These are phyloP conservation scores for Meandrusa payeni DNA, from an alignment of 2,888 invertebrate species.

Conservation along the genomic window DNA sequence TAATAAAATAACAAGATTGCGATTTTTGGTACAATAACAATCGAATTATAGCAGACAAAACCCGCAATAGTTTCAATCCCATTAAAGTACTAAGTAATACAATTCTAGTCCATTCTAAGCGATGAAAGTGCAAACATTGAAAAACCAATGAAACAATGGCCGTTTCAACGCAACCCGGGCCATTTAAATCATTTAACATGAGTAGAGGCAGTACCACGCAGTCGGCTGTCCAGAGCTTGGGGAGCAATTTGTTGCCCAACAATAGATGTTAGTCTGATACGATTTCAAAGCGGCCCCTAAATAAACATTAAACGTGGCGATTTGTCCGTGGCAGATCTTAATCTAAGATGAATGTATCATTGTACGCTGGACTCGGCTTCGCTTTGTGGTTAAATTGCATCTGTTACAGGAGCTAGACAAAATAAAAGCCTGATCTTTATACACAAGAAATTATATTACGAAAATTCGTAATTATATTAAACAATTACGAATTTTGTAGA, in stretches of 20 bases:
- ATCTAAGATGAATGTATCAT: slow-evolving; percentile 62
- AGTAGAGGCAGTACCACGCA: slow-evolving; percentile 4
- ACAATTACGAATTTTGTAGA: too few relatives aligned
- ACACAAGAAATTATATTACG: too few relatives aligned
- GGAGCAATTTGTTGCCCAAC: slow-evolving; percentile 28
- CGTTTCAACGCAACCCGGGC: neutral
- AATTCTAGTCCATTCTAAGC: too few relatives aligned
- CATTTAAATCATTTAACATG: slow-evolving; percentile 19
- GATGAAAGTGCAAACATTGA: too few relatives aligned
- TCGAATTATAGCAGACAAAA: too few relatives aligned
- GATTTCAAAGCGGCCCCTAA: slow-evolving; percentile 30
- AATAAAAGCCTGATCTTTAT: too few relatives aligned
- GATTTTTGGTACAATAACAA: too few relatives aligned
- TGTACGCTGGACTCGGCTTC: slow-evolving; percentile 37
- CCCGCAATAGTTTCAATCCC: too few relatives aligned
- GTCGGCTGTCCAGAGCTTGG: slow-evolving; percentile 8
- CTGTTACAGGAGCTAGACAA: slow-evolving; percentile 37
- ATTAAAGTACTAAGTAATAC: too few relatives aligned
- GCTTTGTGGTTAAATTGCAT: slow-evolving; percentile 41
- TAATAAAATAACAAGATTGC: too few relatives aligned
- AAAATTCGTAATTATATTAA: too few relatives aligned
- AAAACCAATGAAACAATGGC: slow-evolving; percentile 7
- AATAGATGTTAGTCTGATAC: slow-evolving; percentile 32
- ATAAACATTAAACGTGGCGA: slow-evolving; percentile 45
- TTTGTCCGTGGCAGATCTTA: slow-evolving; percentile 64